These are phyloP conservation scores for Campopleginae sp. DNA, from an alignment of 2,888 invertebrate species.

Conservation along the genomic window DNA sequence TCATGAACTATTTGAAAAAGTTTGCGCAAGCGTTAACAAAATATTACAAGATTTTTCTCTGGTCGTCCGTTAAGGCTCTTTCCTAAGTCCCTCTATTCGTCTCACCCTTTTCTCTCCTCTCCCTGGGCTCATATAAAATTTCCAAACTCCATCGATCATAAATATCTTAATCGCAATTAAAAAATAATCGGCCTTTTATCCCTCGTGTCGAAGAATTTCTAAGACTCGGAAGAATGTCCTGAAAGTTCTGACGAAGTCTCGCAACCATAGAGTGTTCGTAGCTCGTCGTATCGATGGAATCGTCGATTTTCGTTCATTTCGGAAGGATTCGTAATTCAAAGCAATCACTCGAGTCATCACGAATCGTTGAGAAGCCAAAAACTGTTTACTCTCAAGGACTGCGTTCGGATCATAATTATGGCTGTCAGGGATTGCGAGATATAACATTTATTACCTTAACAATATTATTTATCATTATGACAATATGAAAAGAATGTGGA, in stretches of 20 bases:
- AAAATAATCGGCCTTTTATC: constrained; percentile 17
- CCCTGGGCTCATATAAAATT: constrained; percentile 51
- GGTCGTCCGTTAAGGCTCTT: constrained; percentile 42
- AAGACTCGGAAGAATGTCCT: constrained; percentile 3
- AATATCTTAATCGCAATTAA: background rate
- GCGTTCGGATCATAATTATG: background rate
- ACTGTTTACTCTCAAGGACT: background rate
- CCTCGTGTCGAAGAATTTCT: constrained; percentile 14
- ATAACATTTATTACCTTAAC: background rate
- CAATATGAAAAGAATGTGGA: background rate
- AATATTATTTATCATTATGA: background rate
- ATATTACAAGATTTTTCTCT: constrained; percentile 50
- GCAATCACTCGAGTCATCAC: background rate
- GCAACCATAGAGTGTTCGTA: constrained; percentile 6
- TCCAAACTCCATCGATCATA: constrained; percentile 30
- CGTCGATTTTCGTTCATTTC: background rate
- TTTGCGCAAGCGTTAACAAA: constrained; percentile 62
- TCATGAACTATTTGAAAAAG: constrained; percentile 44
- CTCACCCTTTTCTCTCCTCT: background rate
- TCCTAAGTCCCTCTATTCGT: background rate
- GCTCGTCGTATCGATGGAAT: background rate
- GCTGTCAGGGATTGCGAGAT: background rate
- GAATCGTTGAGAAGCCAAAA: background rate
- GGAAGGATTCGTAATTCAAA: background rate
- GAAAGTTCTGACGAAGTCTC: constrained; percentile 39